A percentile compares a stretch with the other conserved stretches of the same genome.
These are phyloP conservation scores for Emydura subglobosa DNA, from an alignment of 2,113 vertebrate genomes.

Conservation along the genomic window DNA sequence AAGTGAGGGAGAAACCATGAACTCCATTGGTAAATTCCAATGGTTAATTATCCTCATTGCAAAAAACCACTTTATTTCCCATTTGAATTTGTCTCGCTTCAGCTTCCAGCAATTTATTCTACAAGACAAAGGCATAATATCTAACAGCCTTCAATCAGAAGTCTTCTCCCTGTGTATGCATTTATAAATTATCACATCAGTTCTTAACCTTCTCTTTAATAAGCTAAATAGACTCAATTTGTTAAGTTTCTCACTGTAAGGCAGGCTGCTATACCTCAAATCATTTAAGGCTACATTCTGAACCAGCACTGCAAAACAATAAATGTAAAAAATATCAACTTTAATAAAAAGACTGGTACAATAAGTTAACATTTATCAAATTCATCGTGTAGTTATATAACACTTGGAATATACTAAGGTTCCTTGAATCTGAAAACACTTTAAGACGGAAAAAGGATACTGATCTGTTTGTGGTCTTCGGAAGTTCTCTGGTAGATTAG, in stretches of 20 bases:
- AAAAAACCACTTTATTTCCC: not conserved
- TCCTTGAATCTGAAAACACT: not conserved
- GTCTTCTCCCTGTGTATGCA: not conserved
- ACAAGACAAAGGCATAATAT: slow-evolving; percentile 20
- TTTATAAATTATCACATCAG: not conserved
- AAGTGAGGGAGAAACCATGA: not conserved
- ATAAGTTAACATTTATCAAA: not conserved
- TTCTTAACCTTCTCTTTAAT: not conserved
- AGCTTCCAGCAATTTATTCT: slow-evolving; percentile 5
- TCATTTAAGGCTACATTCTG: slow-evolving; percentile 46
- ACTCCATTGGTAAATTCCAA: not conserved
- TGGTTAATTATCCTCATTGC: not conserved
- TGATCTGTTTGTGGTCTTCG: slow-evolving; percentile 97
- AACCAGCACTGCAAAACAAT: not conserved
- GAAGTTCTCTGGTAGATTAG: slow-evolving; percentile 95
- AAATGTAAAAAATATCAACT: slow-evolving; percentile 15
- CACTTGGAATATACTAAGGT: not conserved
- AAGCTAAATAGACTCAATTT: not conserved
- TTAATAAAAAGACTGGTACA: not conserved
- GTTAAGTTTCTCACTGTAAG: not conserved
- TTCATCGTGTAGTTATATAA: not conserved
- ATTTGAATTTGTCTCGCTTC: slow-evolving; percentile 27
- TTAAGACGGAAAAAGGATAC: slow-evolving; percentile 88
- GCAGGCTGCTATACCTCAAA: slow-evolving; percentile 23
- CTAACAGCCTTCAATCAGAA: not conserved